Evolutionary conservation across 2,888 invertebrate genomes (phyloP), one percentile per base, ranked within the genome.

Genomic region (Synergus umbraculus): DNA sequence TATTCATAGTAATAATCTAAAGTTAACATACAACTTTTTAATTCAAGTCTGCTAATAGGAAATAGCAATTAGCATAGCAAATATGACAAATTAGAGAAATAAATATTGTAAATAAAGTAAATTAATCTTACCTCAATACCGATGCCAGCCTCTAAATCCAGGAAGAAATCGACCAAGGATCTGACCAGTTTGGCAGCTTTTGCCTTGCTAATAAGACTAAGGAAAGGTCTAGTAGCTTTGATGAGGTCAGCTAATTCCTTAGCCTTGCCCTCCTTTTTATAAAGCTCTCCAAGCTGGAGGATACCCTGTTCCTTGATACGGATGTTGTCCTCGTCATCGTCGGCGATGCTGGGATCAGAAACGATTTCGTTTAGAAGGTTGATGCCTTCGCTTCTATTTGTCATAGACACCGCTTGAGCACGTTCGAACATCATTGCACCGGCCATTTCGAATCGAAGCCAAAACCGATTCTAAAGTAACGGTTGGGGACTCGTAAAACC

Each of bases 141-240:
- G 84, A 98, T 98, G 76, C 97, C 97, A 83, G 98, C 98, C 92
- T 99, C 98, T 93, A 99, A 95, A 92, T 98, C 99, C 87, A 99
- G 93, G 93, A 99, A 99, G 93, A 98, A 96, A 92, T 99, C 99
- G 13, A 99, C 99, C 87, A 99, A 94, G 37, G 98, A 97, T 84
- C 99, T 95, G 10, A 99, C 99, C 88, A 99, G 93, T 93, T 99
- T 99, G 0, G 99, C 99, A 77, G 99, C 99, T 93, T 99, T 99
- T 54, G 99, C 99, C 94, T 99, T 99, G 92, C 99, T 99, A 90
- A 99, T 98, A 87, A 96, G 94, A 88, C 96, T 96, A 81, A 99
- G 94, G 92, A 99, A 99, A 18, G 99, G 99, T 88, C 99, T 95
- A 76, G 98, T 98, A 83, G 96, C 96, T 93, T 97, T 97, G 90